Conservation (phyloP, 1,140 invertebrate species). For the Cydia fagiglandana region DNA sequence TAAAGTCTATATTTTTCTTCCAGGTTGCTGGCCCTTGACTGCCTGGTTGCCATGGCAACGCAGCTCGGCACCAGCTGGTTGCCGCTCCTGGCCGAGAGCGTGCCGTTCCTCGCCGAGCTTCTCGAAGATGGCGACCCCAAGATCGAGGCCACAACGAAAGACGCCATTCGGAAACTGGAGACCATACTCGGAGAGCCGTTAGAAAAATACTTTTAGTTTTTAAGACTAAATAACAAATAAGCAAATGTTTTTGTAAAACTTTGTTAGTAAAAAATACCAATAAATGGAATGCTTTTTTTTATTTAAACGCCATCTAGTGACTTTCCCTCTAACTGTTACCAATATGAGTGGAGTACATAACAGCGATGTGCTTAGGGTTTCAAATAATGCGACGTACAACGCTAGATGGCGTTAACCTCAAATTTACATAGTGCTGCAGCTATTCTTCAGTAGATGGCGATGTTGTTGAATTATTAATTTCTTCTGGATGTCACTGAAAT, state of each 20-base stretch:
- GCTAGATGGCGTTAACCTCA: neutral
- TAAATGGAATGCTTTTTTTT: neutral
- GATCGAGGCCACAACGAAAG: constrained; percentile 88
- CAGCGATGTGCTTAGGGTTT: neutral
- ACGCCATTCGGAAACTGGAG: constrained; percentile 88
- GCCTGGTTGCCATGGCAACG: constrained; percentile 84
- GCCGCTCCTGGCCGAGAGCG: constrained; percentile 88
- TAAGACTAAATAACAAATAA: neutral
- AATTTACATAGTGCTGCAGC: neutral
- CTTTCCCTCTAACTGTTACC: neutral
- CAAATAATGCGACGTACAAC: neutral
- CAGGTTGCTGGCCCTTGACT: constrained; percentile 79
- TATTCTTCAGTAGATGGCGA: neutral
- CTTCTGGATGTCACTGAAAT: no score
- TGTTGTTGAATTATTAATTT: no score
- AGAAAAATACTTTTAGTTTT: constrained; percentile 88
- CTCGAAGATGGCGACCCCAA: constrained; percentile 89
- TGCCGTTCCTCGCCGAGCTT: constrained; percentile 90
- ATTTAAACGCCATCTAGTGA: neutral
- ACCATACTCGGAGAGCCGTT: constrained; percentile 90
- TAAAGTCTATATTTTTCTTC: constrained; percentile 36
- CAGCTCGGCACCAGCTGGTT: constrained; percentile 91
- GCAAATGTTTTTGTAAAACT: neutral
- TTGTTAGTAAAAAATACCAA: neutral
- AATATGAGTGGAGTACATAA: neutral